Base-by-base conservation (phyloP, 2,888 invertebrate genomes). In the Drosophila colorata region DNA sequence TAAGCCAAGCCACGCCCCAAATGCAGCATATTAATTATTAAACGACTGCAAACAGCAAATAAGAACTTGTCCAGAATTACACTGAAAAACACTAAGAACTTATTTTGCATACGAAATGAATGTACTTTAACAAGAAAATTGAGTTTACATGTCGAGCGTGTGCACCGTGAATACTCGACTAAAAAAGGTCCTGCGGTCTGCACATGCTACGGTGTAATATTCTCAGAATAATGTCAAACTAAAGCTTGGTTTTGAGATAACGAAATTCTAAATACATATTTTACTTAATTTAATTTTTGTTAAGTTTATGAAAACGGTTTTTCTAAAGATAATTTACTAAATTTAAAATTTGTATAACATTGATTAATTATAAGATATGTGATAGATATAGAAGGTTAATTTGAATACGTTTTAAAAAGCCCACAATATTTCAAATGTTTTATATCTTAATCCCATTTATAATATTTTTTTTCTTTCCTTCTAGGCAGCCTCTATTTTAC, bases 101-200 rank as follows among this genome's bases (percentile, higher is more conserved):
- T 65, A 51, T 52, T 65, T 51, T 65, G 55, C 73, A 71, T 71
- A 44, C 37, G 49, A 71, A 64, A 58, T 70, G 44, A 43, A 48
- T 57, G 38, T 13, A 63, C 71, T 48, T 56, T 33, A 55, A 46
- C 56, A 56, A 41, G 23, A 31, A 25, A 1, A 25, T 25, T 25
- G 25, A 25, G 7, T 25, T 9, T 4, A 3, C n/a, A n/a, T n/a
- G n/a, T n/a, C n/a, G n/a, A n/a, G n/a, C 28, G 9, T 28, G 28
- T 28, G 9, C 28, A 31, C 37, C 8, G 16, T 31, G 33, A 16
- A 35, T 28, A 44, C 37, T 16, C 14, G 37, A 38, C 43, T 23
- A 6, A 40, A 35, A 37, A 60, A 18, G 47, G 51, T 43, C 38
- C 33, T 46, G 61, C 28, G 60, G 46, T 40, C 23, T 11, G 11